Percentiles rank a stretch among this genome's conserved stretches.
Conservation (phyloP, 2,888 invertebrate species). For the Xestia c-nigrum region DNA sequence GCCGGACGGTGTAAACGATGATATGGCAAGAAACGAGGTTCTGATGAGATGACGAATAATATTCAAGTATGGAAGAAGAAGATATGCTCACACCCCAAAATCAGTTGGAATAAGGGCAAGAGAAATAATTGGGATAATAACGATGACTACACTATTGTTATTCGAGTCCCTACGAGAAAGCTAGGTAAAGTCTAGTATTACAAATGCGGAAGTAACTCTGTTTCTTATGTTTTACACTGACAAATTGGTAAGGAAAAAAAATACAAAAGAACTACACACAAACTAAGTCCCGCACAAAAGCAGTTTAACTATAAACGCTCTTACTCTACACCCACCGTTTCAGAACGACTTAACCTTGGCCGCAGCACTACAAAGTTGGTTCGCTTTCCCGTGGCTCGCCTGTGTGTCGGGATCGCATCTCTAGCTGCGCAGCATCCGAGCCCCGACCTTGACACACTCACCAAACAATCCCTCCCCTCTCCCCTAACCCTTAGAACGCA, state of each 20-base stretch:
- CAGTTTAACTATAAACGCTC: background rate
- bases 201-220: background rate
- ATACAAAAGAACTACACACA: background rate
- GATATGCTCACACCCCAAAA: too few relatives aligned
- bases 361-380: conserved; percentile 20
- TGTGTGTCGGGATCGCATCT: conserved; percentile 13
- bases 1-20: too few relatives aligned
- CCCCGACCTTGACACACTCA: conserved; percentile 44
- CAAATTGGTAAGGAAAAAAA: background rate
- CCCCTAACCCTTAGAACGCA: background rate
- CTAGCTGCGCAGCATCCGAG: conserved; percentile 38
- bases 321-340: background rate
- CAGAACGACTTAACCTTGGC: conserved; percentile 27
- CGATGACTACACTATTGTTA: background rate
- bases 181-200: background rate
- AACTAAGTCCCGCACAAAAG: background rate
- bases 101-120: too few relatives aligned
- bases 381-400: conserved; percentile 9
- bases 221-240: background rate
- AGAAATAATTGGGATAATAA: too few relatives aligned
- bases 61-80: too few relatives aligned
- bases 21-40: too few relatives aligned
- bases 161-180: background rate
- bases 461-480: conserved; percentile 14
- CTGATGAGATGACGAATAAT: too few relatives aligned